These are phyloP conservation scores for Pharmacophagus antenor DNA, from an alignment of 2,888 invertebrate species.

Conservation along the genomic window DNA sequence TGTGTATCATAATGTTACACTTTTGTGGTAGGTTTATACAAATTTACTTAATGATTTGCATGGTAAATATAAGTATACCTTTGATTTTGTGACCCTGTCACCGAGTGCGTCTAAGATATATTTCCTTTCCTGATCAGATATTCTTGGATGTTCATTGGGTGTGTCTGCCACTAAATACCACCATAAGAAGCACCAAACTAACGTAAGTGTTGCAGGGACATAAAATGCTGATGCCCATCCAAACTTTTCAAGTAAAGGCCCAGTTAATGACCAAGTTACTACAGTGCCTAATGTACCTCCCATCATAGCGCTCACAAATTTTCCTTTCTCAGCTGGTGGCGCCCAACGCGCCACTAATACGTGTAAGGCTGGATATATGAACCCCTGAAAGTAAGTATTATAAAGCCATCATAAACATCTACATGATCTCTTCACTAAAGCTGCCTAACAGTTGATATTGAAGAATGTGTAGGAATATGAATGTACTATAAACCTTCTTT, in stretches of 20 bases:
- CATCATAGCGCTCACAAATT: constrained; percentile 86
- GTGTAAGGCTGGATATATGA: constrained; percentile 83
- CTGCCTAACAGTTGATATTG: too few species aligned
- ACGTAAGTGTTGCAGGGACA: constrained; percentile 78
- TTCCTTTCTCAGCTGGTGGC: constrained; percentile 87
- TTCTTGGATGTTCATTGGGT: constrained; percentile 83
- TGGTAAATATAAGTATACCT: constrained; percentile 64
- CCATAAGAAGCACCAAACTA: constrained; percentile 82
- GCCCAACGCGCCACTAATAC: constrained; percentile 86
- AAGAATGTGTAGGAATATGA: too few species aligned
- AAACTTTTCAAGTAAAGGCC: constrained; percentile 80
- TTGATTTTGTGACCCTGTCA: constrained; percentile 76
- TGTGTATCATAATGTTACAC: constrained; percentile 38
- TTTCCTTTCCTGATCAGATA: constrained; percentile 81
- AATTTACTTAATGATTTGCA: neutral
- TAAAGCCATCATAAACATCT: neutral
- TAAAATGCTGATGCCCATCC: constrained; percentile 87
- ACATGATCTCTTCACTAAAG: neutral
- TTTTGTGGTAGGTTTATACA: constrained; percentile 33
- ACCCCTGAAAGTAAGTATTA: constrained; percentile 66
- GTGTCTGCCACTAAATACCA: constrained; percentile 83
- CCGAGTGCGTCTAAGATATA: constrained; percentile 83
- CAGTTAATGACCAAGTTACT: constrained; percentile 85
- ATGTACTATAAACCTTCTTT: too few species aligned
- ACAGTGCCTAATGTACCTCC: constrained; percentile 88